phyloP scores from a whole-genome alignment of 2,797 vertebrate genomes.

The Enteromius anoplus region DNA sequence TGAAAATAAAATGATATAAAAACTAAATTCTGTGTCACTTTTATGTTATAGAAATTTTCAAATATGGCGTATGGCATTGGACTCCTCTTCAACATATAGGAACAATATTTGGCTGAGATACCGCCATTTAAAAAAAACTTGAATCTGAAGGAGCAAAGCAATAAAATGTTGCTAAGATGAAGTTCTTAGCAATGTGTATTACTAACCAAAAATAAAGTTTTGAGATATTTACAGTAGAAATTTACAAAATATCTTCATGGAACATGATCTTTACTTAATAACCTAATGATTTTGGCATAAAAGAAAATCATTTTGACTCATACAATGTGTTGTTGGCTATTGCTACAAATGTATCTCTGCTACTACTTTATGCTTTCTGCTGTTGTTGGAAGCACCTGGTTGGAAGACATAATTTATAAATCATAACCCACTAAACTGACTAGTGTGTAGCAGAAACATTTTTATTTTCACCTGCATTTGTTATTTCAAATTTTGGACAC shows the following conservation, averaged over 20 bases:
- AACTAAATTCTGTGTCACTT: not conserved
- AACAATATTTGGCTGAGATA: not conserved
- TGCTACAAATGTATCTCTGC: not conserved
- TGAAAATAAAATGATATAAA: not conserved
- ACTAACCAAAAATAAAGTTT: not conserved
- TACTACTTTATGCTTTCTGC: not conserved
- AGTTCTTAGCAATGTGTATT: no score
- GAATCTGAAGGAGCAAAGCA: not conserved
- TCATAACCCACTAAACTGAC: not conserved
- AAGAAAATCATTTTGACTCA: not conserved
- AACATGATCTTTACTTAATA: not conserved
- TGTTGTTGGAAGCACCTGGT: not conserved
- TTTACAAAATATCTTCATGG: not conserved
- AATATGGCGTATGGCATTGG: not conserved
- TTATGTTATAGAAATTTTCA: not conserved
- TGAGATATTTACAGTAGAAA: not conserved
- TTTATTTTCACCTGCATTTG: not conserved
- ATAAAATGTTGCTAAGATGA: no score
- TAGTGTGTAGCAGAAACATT: not conserved
- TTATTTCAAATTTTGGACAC: not conserved
- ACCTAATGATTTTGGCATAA: not conserved
- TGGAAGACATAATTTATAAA: not conserved
- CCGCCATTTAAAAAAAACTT: not conserved
- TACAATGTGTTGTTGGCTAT: not conserved
- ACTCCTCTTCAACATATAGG: no score